These are phyloP conservation scores for Patella ulyssiponensis DNA, from an alignment of 2,888 invertebrate species.

Conservation along the genomic window DNA sequence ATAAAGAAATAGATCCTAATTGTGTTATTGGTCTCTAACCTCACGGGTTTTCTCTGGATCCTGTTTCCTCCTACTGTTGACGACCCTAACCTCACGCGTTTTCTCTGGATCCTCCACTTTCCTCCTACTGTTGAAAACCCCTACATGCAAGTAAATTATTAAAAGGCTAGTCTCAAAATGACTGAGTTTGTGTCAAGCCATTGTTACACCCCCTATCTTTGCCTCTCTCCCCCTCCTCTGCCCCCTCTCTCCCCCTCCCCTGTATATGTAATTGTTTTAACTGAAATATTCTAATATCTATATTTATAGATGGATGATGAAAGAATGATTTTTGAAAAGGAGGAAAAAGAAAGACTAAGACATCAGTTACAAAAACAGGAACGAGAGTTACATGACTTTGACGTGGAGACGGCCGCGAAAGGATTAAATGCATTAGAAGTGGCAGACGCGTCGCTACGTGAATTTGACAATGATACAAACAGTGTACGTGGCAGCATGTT, in stretches of 20 bases:
- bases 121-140: too few species aligned
- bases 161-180: too few species aligned
- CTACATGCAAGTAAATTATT: too few species aligned
- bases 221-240: background rate
- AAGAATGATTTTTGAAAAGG: slow-evolving; percentile 90
- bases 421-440: slow-evolving; percentile 94
- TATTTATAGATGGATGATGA: slow-evolving; percentile 90
- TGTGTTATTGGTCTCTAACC: too few species aligned
- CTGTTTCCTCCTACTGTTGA: too few species aligned
- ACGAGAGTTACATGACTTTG: slow-evolving; percentile 92
- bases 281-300: background rate
- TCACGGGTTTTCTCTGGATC: too few species aligned
- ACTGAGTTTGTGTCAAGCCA: too few species aligned
- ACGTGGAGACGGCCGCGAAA: slow-evolving; percentile 91
- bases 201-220: slow-evolving; percentile 4
- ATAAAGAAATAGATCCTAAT: too few species aligned
- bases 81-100: too few species aligned
- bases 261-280: slow-evolving; percentile 15
- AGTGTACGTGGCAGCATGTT: slow-evolving; percentile 93
- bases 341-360: slow-evolving; percentile 90
- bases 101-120: too few species aligned
- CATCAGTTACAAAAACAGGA: slow-evolving; percentile 91
- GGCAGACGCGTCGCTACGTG: slow-evolving; percentile 90
- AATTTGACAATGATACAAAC: slow-evolving; percentile 81
- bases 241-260: background rate